Base-by-base conservation (phyloP, 2,888 invertebrate genomes). In the Epinotia ramella region DNA sequence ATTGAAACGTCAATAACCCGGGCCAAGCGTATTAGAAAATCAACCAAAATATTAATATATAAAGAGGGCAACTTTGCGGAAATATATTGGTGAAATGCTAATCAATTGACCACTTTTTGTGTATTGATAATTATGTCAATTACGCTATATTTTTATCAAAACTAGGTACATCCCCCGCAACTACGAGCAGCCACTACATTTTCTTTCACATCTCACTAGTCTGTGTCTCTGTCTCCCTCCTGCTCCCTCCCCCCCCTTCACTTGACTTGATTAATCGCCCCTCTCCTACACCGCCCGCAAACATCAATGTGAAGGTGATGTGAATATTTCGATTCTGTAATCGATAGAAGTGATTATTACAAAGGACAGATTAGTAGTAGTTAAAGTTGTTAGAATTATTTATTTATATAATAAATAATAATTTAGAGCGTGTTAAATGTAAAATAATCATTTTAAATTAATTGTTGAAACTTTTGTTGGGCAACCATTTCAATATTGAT, bases 1-100 rank as follows among this genome's bases (percentile, higher is more conserved):
- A 86, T 79, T 72, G 86, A 91, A 86, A 93, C 92, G 93, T 93
- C 93, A 92, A 93, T 93, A 91, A 89, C 90, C 91, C 89, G 87
- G 88, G 86, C 87, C 84, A 76, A 76, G 71, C 71, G 76, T 71
- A 72, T 67, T 63, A 67, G 62, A 76, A 72, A 76, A 72, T 46
- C 56, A 76, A 62, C 72, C 66, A 57, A 76, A 71, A 56, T 67
- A 62, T 68, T 57, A 71, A 59, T 64, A 59, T 59, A 57, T 28
- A 66, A 49, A 76, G 44, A 65, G n/a, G 18, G 18, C n/a, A 5
- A 46, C 33, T 24, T 16, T 60, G 40, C 62, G 28, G 33, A 76
- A 72, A 71, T 71, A 71, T 63, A 60, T 44, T 56, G 28, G 62
- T 46, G 28, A 57, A 28, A 40, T 62, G n/a, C 33, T 67, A 66